Conservation (phyloP, 2,113 vertebrate genomes). For the Chlorocebus sabaeus region DNA sequence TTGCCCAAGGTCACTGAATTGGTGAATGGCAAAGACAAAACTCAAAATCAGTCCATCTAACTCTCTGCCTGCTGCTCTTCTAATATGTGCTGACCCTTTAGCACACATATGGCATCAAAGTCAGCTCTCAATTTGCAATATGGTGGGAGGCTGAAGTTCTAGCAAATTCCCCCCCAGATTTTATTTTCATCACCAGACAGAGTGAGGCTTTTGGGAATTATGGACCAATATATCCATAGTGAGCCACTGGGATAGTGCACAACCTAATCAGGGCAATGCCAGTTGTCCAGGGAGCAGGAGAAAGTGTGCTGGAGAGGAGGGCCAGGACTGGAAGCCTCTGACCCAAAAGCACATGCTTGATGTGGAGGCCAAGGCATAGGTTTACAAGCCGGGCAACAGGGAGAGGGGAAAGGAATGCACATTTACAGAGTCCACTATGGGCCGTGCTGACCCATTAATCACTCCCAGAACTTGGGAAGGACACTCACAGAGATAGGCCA, state of each 20-base stretch:
- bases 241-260: neutral
- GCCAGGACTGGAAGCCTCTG: neutral
- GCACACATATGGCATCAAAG: neutral
- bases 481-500: neutral
- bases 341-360: neutral
- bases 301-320: neutral
- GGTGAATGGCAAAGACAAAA: neutral
- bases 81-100: neutral
- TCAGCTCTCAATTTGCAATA: neutral
- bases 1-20: neutral
- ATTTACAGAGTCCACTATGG: rapidly evolving
- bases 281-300: neutral
- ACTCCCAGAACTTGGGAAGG: neutral
- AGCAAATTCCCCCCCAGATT: neutral
- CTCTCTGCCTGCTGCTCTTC: neutral
- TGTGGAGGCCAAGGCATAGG: neutral
- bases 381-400: neutral
- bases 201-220: neutral
- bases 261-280: neutral
- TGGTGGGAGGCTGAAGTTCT: neutral
- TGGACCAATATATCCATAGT: neutral
- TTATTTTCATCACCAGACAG: neutral
- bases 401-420: neutral
- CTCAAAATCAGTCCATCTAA: neutral
- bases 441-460: neutral